Evolutionary conservation across 2,113 vertebrate genomes (phyloP).

Genomic region (Dasypus novemcinctus): DNA sequence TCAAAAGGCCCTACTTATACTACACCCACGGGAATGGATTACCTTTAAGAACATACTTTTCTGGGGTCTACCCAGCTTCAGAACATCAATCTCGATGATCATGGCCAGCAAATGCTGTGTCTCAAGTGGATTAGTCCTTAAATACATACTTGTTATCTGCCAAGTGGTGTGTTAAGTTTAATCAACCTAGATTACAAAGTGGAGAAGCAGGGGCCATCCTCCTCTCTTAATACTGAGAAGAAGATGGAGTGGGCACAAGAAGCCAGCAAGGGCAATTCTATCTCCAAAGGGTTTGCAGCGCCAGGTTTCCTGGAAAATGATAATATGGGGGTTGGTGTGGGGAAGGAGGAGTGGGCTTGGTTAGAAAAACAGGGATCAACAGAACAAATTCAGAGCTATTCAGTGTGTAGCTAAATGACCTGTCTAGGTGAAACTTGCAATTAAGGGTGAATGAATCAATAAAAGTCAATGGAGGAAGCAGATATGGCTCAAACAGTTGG

Average conservation of each 20-base stretch:
- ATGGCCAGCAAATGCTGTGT: not conserved
- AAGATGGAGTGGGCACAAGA: not conserved
- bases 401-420: not conserved
- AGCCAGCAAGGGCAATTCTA: not conserved
- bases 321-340: accelerated
- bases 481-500: accelerated
- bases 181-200: not conserved
- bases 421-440: not conserved
- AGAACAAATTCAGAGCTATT: not conserved
- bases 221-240: not conserved
- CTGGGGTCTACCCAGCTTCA: no score
- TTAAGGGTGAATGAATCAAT: not conserved
- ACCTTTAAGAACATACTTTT: no score
- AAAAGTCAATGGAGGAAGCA: not conserved
- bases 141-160: not conserved
- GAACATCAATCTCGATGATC: not conserved
- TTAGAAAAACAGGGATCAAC: not conserved
- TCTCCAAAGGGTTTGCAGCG: not conserved
- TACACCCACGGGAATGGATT: no score
- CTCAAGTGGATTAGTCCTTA: not conserved
- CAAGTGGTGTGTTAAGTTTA: not conserved
- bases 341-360: not conserved
- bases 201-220: not conserved
- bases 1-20: no score
- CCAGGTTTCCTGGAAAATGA: not conserved